phyloP scores from a whole-genome alignment of 2,113 vertebrate genomes.

The Riparia riparia region DNA sequence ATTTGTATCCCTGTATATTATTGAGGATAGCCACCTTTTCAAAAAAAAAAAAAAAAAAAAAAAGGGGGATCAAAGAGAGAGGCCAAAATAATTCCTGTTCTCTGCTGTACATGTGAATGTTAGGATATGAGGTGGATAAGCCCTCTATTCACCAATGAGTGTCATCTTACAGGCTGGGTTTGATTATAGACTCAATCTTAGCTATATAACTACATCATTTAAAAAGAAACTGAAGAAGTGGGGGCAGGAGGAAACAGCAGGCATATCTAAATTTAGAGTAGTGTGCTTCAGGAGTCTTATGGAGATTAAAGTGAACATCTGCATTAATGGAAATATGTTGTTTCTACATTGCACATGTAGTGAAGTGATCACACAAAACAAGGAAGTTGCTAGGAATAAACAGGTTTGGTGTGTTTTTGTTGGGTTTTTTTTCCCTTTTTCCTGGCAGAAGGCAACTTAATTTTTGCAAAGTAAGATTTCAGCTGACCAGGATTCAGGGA shows the following conservation, averaged over 20 bases:
- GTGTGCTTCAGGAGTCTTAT: constrained; percentile 13
- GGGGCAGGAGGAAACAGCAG: background rate
- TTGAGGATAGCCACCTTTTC: background rate
- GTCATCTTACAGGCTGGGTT: background rate
- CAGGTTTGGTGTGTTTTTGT: too few relatives aligned
- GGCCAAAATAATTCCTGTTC: background rate
- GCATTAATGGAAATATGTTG: constrained; percentile 3
- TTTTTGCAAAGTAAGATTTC: constrained; percentile 59
- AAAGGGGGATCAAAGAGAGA: background rate
- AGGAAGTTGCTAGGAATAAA: constrained; percentile 37
- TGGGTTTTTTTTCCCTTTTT: too few relatives aligned
- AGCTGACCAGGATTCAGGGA: constrained; percentile 16
- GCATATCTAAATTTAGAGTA: constrained; percentile 24
- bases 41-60: background rate
- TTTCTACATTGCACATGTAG: background rate
- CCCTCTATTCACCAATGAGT: background rate
- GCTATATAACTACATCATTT: constrained; percentile 41
- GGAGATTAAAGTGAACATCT: constrained; percentile 3
- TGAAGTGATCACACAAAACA: constrained; percentile 25
- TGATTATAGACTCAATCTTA: constrained; percentile 53
- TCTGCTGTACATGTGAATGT: background rate
- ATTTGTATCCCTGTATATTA: background rate
- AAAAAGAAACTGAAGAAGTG: constrained; percentile 28
- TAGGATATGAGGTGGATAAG: background rate
- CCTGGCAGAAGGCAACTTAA: constrained; percentile 42